Evolutionary conservation across 1,140 invertebrate genomes (phyloP).

Genomic region (Drosophila bifasciata): DNA sequence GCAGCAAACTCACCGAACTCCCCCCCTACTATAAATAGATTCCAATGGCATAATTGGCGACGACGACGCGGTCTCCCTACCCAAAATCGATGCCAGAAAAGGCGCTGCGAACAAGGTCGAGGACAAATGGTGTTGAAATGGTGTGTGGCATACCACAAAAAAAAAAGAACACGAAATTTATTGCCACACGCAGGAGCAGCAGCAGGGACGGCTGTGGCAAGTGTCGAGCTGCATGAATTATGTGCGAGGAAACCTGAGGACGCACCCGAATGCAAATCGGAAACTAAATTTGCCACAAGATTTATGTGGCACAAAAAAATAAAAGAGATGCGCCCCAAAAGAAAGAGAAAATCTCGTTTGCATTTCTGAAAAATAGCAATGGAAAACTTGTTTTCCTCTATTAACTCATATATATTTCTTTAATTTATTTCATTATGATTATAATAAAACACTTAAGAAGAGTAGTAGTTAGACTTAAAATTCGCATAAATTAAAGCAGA

Average conservation of each 20-base stretch:
- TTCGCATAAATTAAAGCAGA: slow-evolving; percentile 5
- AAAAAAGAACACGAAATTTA: slow-evolving; percentile 59
- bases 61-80: slow-evolving; percentile 54
- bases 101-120: slow-evolving; percentile 61
- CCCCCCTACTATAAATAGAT: slow-evolving; percentile 66
- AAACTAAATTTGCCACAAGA: slow-evolving; percentile 65
- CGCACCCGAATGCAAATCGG: slow-evolving; percentile 58
- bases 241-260: slow-evolving; percentile 42
- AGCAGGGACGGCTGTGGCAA: slow-evolving; percentile 18
- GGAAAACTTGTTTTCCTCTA: too few relatives aligned
- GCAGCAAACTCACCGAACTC: slow-evolving; percentile 17
- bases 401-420: too few relatives aligned
- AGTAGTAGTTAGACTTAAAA: too few relatives aligned
- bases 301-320: slow-evolving; percentile 51
- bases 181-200: slow-evolving; percentile 37
- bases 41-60: slow-evolving; percentile 65
- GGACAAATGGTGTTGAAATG: slow-evolving; percentile 49
- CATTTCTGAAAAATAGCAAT: too few relatives aligned
- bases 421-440: too few relatives aligned
- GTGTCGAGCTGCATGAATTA: slow-evolving; percentile 54
- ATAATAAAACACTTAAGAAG: too few relatives aligned
- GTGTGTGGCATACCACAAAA: slow-evolving; percentile 9
- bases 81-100: slow-evolving; percentile 71
- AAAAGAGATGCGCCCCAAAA: too few relatives aligned
- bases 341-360: not conserved